phyloP scores from a whole-genome alignment of 2,888 invertebrate genomes.

The Drosophila mulleri region DNA sequence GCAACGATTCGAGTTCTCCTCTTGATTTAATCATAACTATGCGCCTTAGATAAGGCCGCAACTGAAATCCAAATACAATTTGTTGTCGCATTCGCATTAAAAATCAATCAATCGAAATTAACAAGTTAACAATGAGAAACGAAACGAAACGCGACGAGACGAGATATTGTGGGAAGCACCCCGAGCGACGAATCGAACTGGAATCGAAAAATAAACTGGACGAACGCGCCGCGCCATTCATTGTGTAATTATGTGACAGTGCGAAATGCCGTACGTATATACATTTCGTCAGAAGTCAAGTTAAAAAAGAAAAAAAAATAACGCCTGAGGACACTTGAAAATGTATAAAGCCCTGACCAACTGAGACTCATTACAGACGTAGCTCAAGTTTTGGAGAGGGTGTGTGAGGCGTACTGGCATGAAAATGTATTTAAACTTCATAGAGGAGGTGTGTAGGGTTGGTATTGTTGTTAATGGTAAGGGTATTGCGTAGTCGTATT shows the following conservation, averaged over 20 bases:
- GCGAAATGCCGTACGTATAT: constrained; percentile 12
- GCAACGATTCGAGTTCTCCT: constrained; percentile 8
- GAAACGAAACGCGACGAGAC: constrained; percentile 2
- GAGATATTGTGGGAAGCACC: constrained; percentile 71
- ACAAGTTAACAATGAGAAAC: constrained; percentile 76
- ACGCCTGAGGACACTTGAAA: constrained; percentile 52
- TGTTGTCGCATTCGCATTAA: constrained; percentile 68
- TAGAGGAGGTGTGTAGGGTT: not conserved
- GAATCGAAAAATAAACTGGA: constrained; percentile 19
- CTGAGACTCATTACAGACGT: constrained; percentile 5
- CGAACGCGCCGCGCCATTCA: constrained; percentile 45
- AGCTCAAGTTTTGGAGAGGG: not conserved
- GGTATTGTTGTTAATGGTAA: not conserved
- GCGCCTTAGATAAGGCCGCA: constrained; percentile 40
- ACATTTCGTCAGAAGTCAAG: constrained; percentile 43
- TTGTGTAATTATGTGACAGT: constrained; percentile 74
- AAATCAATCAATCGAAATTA: constrained; percentile 83
- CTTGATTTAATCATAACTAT: constrained; percentile 79
- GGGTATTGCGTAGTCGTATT: not conserved
- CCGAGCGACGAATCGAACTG: constrained; percentile 50
- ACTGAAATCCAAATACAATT: constrained; percentile 48
- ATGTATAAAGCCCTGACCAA: constrained; percentile 8
- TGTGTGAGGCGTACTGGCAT: not conserved
- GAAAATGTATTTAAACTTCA: not conserved
- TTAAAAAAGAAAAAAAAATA: constrained; percentile 10